These are phyloP conservation scores for Cheirogaleus major DNA, from an alignment of 2,797 vertebrate genomes.

Conservation along the genomic window DNA sequence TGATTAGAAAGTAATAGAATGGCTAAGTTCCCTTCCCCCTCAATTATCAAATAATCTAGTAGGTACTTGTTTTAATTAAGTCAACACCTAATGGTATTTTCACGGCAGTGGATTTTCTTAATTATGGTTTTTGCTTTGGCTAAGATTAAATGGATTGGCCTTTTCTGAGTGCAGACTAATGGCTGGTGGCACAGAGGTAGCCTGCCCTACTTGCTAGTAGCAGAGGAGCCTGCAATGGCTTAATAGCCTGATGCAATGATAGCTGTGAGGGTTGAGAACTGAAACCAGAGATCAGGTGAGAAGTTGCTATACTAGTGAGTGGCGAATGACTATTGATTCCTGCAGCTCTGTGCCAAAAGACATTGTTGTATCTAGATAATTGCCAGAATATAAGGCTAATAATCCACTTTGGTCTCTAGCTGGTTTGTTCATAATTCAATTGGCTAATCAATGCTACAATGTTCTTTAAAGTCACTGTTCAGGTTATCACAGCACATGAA, in stretches of 20 bases:
- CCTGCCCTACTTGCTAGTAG: background rate
- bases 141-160: background rate
- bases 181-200: background rate
- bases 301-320: background rate
- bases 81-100: background rate
- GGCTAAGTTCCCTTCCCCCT: background rate
- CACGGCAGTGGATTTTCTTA: background rate
- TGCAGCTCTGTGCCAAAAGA: background rate
- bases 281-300: background rate
- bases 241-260: background rate
- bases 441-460: background rate
- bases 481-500: background rate
- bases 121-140: background rate
- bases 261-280: background rate
- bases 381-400: background rate
- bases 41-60: background rate
- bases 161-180: background rate
- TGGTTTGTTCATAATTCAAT: constrained; percentile 23
- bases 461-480: background rate
- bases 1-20: background rate
- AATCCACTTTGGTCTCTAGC: background rate
- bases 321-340: background rate
- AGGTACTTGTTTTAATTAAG: background rate
- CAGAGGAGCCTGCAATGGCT: background rate
- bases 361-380: background rate